These are phyloP conservation scores for Tangara arthus DNA, from an alignment of 2,797 vertebrate genomes.

Conservation along the genomic window DNA sequence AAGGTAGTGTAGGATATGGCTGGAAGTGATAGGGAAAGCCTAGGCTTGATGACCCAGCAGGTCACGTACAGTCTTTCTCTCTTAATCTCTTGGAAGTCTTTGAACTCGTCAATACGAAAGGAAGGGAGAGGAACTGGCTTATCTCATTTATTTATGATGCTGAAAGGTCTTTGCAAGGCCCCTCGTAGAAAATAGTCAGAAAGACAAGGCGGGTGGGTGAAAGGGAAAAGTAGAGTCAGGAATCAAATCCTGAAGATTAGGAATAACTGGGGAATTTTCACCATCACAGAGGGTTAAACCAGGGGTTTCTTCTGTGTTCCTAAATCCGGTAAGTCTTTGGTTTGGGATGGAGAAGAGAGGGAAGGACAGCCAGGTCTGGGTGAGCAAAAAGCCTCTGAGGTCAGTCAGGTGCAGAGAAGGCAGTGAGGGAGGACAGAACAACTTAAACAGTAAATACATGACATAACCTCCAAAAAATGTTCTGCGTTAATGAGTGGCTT, in stretches of 20 bases:
- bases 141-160: conserved; percentile 43
- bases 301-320: background rate
- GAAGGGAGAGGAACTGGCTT: conserved; percentile 34
- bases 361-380: background rate
- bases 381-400: background rate
- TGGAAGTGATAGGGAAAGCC: conserved; percentile 55
- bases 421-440: background rate
- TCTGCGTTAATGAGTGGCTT: background rate
- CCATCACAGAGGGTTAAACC: background rate
- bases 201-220: background rate
- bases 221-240: background rate
- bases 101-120: conserved; percentile 41
- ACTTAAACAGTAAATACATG: background rate
- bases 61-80: conserved; percentile 47
- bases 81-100: conserved; percentile 55
- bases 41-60: conserved; percentile 40
- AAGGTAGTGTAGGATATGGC: conserved; percentile 38
- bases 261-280: background rate
- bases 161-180: conserved; percentile 23
- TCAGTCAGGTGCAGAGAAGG: background rate
- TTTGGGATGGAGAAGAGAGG: background rate
- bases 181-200: background rate
- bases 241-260: background rate
- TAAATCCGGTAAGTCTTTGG: background rate
- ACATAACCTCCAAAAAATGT: background rate